These are phyloP conservation scores for Nanorana parkeri DNA, from an alignment of 2,113 vertebrate species.

Conservation along the genomic window DNA sequence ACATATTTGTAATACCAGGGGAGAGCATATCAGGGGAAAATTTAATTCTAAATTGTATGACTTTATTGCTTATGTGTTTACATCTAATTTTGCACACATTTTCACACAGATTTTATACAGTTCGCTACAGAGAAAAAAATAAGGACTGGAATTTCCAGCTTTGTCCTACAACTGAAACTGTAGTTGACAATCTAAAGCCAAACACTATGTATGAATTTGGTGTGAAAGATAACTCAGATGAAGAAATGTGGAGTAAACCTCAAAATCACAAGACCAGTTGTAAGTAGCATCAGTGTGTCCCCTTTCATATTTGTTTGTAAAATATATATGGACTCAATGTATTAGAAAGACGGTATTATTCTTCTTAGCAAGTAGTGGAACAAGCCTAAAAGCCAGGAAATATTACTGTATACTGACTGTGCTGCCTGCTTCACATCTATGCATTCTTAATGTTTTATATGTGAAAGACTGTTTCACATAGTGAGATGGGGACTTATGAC, in stretches of 20 bases:
- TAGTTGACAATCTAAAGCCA: slow-evolving; percentile 91
- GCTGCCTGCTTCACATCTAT: too few relatives aligned
- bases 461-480: too few relatives aligned
- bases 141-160: slow-evolving; percentile 92
- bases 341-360: too few relatives aligned
- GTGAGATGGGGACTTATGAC: too few relatives aligned
- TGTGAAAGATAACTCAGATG: slow-evolving; percentile 84
- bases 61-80: too few relatives aligned
- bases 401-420: too few relatives aligned
- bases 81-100: slow-evolving; percentile 3
- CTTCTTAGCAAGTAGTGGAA: too few relatives aligned
- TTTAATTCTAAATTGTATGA: background rate
- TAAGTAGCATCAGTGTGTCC: slow-evolving; percentile 68
- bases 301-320: too few relatives aligned
- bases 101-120: slow-evolving; percentile 85
- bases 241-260: slow-evolving; percentile 87
- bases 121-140: slow-evolving; percentile 91
- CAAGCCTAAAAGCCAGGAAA: too few relatives aligned
- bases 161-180: slow-evolving; percentile 89
- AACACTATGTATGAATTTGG: slow-evolving; percentile 90
- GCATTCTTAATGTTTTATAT: too few relatives aligned
- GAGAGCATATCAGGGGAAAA: background rate
- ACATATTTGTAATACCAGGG: background rate
- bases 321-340: too few relatives aligned
- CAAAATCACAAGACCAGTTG: slow-evolving; percentile 83